phyloP scores from a whole-genome alignment of 2,797 vertebrate species.

The Agapornis canus region DNA sequence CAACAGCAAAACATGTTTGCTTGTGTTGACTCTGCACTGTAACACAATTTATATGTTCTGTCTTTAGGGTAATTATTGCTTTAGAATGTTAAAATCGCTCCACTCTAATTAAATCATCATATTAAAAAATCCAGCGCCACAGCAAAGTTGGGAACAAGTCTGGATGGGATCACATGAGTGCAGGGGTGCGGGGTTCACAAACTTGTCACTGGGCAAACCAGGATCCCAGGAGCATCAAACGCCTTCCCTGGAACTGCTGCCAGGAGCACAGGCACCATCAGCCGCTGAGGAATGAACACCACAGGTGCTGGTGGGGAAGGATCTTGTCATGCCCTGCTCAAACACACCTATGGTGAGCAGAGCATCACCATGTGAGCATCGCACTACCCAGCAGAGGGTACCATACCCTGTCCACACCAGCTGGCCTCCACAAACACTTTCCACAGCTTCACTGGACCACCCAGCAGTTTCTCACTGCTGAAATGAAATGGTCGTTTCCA shows the following conservation, averaged over 20 bases:
- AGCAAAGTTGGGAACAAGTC: slow-evolving; percentile 7
- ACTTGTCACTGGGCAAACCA: accelerated
- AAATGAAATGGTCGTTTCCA: accelerated
- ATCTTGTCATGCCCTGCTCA: accelerated
- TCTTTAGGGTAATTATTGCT: slow-evolving; percentile 73
- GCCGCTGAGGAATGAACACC: accelerated
- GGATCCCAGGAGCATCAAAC: neutral
- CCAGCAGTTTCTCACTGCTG: neutral
- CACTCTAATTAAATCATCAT: slow-evolving; percentile 67
- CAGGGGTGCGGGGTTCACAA: neutral
- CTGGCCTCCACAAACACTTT: neutral
- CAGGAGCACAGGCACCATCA: accelerated
- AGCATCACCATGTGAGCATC: accelerated
- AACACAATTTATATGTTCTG: slow-evolving; percentile 70
- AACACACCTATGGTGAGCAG: accelerated
- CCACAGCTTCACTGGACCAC: neutral
- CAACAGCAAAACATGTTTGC: slow-evolving; percentile 64
- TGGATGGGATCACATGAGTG: neutral
- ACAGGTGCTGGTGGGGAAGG: accelerated
- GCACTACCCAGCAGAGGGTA: accelerated
- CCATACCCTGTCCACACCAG: neutral
- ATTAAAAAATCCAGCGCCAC: slow-evolving; percentile 57
- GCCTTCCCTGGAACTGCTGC: accelerated
- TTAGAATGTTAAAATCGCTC: slow-evolving; percentile 69
- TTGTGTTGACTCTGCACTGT: slow-evolving; percentile 66